These are phyloP conservation scores for Empidonax traillii DNA, from an alignment of 2,113 vertebrate genomes.

Conservation along the genomic window DNA sequence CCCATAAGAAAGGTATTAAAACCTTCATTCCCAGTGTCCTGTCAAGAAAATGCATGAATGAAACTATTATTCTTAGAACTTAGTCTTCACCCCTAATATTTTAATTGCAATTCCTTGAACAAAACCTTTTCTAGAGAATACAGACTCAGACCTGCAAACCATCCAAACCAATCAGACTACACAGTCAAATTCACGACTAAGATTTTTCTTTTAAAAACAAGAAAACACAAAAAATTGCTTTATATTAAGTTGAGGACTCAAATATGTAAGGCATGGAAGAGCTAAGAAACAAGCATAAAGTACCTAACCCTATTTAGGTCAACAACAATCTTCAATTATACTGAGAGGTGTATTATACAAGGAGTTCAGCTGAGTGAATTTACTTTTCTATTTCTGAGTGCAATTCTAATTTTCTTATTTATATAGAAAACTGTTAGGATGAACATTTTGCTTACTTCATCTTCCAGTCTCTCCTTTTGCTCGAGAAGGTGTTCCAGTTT, in stretches of 20 bases:
- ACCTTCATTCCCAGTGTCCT: background rate
- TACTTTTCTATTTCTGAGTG: background rate
- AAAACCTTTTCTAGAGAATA: background rate
- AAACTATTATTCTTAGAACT: background rate
- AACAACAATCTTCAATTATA: background rate
- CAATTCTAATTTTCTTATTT: background rate
- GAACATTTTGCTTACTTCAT: slow-evolving; percentile 82
- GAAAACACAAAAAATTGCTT: background rate
- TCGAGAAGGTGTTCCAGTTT: slow-evolving; percentile 94
- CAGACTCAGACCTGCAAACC: background rate
- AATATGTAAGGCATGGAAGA: background rate
- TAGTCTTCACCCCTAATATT: background rate
- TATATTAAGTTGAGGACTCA: background rate
- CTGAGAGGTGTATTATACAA: background rate
- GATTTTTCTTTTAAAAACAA: background rate
- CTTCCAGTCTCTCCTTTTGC: slow-evolving; percentile 94
- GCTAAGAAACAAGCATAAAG: background rate
- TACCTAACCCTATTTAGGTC: background rate
- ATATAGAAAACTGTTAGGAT: background rate
- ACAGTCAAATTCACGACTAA: background rate
- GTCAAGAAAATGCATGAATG: background rate
- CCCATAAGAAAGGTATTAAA: background rate
- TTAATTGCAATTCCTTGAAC: background rate
- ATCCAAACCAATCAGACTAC: background rate
- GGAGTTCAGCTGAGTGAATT: background rate